These are phyloP conservation scores for Lagopus muta DNA, from an alignment of 2,113 vertebrate genomes.

Conservation along the genomic window DNA sequence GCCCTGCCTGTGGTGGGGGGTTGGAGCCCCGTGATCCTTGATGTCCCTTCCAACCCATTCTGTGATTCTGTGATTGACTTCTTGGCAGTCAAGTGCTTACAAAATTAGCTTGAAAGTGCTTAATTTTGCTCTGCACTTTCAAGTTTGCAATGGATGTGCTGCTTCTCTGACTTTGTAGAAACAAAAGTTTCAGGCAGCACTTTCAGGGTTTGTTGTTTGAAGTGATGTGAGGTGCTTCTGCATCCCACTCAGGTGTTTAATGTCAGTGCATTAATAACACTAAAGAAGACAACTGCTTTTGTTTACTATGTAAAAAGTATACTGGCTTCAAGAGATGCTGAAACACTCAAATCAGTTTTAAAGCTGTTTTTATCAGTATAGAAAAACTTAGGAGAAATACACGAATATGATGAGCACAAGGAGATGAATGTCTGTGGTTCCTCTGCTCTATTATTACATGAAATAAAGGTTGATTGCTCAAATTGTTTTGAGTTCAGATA, in stretches of 20 bases:
- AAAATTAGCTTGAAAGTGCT: not conserved
- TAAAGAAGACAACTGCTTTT: not conserved
- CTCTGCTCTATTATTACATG: not conserved
- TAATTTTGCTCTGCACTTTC: not conserved
- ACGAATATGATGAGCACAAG: not conserved
- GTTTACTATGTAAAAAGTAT: slow-evolving; percentile 9
- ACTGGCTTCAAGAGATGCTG: not conserved
- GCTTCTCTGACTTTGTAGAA: not conserved
- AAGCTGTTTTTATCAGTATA: not conserved
- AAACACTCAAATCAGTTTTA: not conserved
- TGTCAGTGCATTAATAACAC: not conserved
- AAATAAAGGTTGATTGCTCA: not conserved
- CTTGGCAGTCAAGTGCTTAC: not conserved
- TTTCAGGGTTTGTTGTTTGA: not conserved
- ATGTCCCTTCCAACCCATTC: no score
- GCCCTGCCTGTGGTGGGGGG: no score
- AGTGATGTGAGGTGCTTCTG: not conserved
- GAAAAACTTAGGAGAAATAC: not conserved
- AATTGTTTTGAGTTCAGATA: not conserved
- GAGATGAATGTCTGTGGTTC: not conserved
- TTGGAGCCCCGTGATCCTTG: no score
- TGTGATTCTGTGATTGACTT: not conserved
- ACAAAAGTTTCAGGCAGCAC: not conserved
- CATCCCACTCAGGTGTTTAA: not conserved
- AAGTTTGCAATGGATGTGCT: not conserved